Evolutionary conservation across 37 sponge, comb jelly and placozoan genomes (phyloP), one percentile per base, ranked within the genome.

Genomic region (Theonella swinhoei): DNA sequence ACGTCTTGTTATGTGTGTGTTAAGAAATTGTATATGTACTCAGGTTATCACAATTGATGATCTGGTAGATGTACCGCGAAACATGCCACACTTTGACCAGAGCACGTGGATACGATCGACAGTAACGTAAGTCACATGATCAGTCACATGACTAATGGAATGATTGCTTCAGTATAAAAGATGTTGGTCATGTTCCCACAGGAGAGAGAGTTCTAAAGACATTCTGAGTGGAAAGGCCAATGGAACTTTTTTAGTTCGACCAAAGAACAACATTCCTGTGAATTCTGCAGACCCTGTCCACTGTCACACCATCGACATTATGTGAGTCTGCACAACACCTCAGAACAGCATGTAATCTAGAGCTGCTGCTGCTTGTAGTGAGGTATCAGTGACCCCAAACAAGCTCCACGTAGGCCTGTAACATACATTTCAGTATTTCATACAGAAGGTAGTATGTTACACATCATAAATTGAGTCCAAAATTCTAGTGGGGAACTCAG

Each of bases 161-260:
- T 71, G 37, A 37, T 8, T 71, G 9, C 72, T 9, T 8, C 36
- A 9, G 39, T 74, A 74, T 43, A 74, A 43, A 64, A 24, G 66
- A 54, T 62, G 7, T 7, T 73, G 74, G 32, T 42, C 25, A 3
- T 42, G 20, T 39, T 39, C 72, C 38, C 72, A 0, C 34, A 87
- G 88, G 39, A 67, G 88, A 1, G 89, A 88, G 34, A 80, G 71
- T 29, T 92, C 93, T 11, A 78, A 78, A 34, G 81, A 81, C 35
- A 32, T 80, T 25, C 78, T 92, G 17, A 23, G 31, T 3, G 86
- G 79, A 0, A 81, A 79, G 29, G 62, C 78, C 24, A 86, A 93
- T 30, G 93, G 93, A 7, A 93, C 87, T 5, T 93, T 93, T 73
- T 74, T 93, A 59, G 90, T 93, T 4, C 85, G 93, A 17, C 93